Conservation (phyloP, 2,888 invertebrate genomes). For the Nomada lathburiana region DNA sequence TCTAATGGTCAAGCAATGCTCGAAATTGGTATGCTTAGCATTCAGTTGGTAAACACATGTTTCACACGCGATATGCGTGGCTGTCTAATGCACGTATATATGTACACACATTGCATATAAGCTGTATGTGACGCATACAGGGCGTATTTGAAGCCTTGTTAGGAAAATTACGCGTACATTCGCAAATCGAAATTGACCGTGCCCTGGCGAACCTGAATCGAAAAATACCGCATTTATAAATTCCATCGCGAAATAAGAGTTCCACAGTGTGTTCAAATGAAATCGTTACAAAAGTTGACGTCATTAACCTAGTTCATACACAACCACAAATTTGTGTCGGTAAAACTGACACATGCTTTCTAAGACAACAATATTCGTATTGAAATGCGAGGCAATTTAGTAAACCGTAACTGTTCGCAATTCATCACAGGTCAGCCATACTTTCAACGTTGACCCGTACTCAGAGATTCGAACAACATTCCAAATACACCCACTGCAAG, state of each 20-base stretch:
- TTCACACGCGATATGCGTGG: conserved; percentile 25
- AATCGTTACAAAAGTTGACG: no score
- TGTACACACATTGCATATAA: neutral
- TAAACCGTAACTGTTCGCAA: no score
- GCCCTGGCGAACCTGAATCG: neutral
- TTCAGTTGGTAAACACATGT: conserved; percentile 31
- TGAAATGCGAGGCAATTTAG: no score
- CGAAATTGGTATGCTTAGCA: conserved; percentile 38
- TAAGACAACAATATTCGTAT: no score
- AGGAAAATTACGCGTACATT: conserved; percentile 21
- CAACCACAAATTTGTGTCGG: no score
- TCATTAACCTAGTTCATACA: no score
- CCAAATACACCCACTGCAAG: neutral
- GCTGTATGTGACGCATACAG: conserved; percentile 1
- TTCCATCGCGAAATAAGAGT: no score
- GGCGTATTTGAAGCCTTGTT: conserved; percentile 10
- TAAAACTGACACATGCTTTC: no score
- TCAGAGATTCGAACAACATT: neutral
- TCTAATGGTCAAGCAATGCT: conserved; percentile 21
- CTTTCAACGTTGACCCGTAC: no score
- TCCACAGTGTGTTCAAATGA: no score
- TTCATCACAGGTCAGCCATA: no score
- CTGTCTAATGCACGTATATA: conserved; percentile 16
- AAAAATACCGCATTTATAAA: neutral
- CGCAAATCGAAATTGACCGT: neutral